phyloP scores from a whole-genome alignment of 2,797 vertebrate genomes.

The Dendrocincla fuliginosa region DNA sequence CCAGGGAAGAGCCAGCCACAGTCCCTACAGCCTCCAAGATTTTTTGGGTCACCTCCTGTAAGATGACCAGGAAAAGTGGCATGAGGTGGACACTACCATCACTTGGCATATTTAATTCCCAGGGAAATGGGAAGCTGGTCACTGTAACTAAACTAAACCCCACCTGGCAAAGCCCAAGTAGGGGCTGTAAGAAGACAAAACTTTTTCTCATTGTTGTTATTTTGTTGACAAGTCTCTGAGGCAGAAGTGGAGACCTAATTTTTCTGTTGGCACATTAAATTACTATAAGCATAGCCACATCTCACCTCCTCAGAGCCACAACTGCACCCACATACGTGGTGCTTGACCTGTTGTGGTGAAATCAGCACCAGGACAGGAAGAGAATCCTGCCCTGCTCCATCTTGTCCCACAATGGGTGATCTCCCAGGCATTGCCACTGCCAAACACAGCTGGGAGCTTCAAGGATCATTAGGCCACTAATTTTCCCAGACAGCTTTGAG shows the following conservation, averaged over 20 bases:
- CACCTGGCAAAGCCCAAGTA: background rate
- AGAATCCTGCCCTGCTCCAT: background rate
- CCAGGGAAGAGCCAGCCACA: conserved; percentile 93
- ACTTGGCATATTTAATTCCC: background rate
- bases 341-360: background rate
- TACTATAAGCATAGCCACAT: background rate
- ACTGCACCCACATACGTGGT: background rate
- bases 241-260: background rate
- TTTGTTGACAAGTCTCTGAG: background rate
- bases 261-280: background rate
- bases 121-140: background rate
- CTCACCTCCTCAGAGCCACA: background rate
- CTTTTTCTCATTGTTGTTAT: background rate
- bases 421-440: background rate
- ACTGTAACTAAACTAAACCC: background rate
- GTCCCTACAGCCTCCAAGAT: conserved; percentile 92
- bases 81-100: background rate
- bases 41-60: conserved; percentile 94
- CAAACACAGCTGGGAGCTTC: background rate
- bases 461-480: background rate
- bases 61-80: background rate
- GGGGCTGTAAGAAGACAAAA: background rate
- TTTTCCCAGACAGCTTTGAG: background rate
- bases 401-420: background rate
- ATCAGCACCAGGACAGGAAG: background rate